Base-by-base conservation (phyloP, 2,797 vertebrate genomes). In the Pseudotriccus pelzelni region DNA sequence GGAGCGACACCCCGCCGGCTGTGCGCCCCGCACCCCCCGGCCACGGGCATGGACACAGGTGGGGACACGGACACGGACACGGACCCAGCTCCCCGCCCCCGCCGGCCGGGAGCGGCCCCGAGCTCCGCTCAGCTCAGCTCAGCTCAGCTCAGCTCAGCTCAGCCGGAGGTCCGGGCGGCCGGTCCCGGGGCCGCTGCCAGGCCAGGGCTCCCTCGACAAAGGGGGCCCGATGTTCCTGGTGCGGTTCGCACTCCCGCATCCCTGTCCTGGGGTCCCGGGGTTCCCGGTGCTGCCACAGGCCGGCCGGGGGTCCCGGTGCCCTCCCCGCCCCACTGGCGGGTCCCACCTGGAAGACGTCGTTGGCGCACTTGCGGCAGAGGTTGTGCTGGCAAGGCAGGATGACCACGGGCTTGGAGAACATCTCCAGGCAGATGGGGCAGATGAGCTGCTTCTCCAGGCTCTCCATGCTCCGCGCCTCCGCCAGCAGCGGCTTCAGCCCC, bases 321-420 rank as follows among this genome's bases (percentile, higher is more conserved):
- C 25, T 46, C 59, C 21, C 12, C 7, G 21, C 21, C 60, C 53
- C 77, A 46, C 25, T 39, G 19, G 46, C 12, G 39, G 30, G 7
- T 36, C 98, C 95, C 98, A 99, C 99, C 99, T 99, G 98, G 97
- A 99, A 99, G 90, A 99, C 98, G 88, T 99, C 99, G 66, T 99
- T 99, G 94, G 99, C 99, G 66, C 99, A 99, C 95, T 99, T 99
- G 93, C 99, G 98, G 68, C 99, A 99, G 72, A 99, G 98, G 97
- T 99, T 99, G 96, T 99, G 99, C 97, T 99, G 99, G 90, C 99
- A 99, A 36, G 99, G 99, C 52, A 99, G 98, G 96, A 99, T 99
- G 28, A 99, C 99, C 96, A 99, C 99, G 0, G 99, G 99, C 94
- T 99, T 99, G 25, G 98, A 98, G 98, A 99, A 99, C 98, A 99